Base-by-base conservation (phyloP, 2,113 vertebrate genomes). In the Pleuronectes platessa region DNA sequence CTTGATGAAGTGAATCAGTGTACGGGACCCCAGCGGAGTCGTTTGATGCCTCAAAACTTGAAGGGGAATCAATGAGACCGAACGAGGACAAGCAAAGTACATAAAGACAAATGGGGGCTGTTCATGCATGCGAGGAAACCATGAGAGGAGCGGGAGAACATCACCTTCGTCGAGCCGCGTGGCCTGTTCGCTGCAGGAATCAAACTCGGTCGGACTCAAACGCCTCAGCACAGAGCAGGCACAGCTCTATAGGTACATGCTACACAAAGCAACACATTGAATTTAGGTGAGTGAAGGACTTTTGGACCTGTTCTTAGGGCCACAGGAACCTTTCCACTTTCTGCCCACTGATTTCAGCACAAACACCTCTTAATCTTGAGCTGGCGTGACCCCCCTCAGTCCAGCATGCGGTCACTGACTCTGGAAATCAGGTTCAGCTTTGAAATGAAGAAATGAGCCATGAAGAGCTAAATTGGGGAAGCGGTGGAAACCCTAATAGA, bases 371-470 rank as follows among this genome's bases (percentile, higher is more conserved):
- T 13, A 62, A 37, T 66, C n/a, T 17, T n/a, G 40, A 67, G 71
- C 53, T 47, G 6, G 53, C 68, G 54, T 70, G 54, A 61, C 26
- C 61, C 35, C 4, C 24, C 27, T 71, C 55, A 26, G 56, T 66
- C 65, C 49, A 59, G 31, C 77, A 66, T 66, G 26, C 74, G 68
- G 82, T 66, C 60, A 13, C 60, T 11, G 17, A 74, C 17, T 49
- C 45, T 49, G 45, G 45, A 18, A 61, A 75, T 51, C 66, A 74
- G n/a, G 23, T 8, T 20, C 31, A 17, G 59, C 81, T 84, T 77
- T 79, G 64, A 89, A 80, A 78, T 66, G 21, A 80, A 66, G 61
- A 82, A 82, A 82, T 81, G 79, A 83, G 71, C 69, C 75, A 6
- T 87, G 84, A 85, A 77, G 79, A 83, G 74, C 83, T 4, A 78